phyloP scores from a whole-genome alignment of 2,888 invertebrate species.

The Auanema freiburgensis region DNA sequence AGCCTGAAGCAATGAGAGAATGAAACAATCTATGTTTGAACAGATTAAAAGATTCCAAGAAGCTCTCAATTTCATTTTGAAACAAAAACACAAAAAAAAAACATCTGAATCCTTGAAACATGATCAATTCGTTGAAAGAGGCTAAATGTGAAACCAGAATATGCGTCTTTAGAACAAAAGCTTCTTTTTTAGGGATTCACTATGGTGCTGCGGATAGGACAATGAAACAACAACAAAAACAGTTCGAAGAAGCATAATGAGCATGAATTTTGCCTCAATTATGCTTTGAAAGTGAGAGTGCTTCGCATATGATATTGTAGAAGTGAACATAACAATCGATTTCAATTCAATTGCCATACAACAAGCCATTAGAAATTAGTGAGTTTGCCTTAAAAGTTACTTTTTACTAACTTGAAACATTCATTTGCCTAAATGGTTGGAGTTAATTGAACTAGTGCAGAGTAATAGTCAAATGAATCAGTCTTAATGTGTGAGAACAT shows the following conservation, averaged over 20 bases:
- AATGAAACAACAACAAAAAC: constrained; percentile 16
- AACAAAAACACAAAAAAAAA: constrained; percentile 7
- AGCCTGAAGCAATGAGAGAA: background rate
- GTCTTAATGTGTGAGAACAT: too few relatives aligned
- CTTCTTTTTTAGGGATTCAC: background rate
- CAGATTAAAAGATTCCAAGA: background rate
- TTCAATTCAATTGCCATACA: too few relatives aligned
- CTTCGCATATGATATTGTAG: too few relatives aligned
- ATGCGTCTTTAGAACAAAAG: background rate
- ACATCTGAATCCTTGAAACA: constrained; percentile 10
- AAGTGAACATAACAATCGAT: too few relatives aligned
- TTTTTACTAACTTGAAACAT: too few relatives aligned
- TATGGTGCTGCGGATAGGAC: background rate
- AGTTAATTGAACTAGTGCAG: too few relatives aligned
- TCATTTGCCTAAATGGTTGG: too few relatives aligned
- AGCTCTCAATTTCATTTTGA: constrained; percentile 3
- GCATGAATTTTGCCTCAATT: constrained; percentile 8
- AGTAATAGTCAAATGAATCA: too few relatives aligned
- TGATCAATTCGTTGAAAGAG: constrained; percentile 5
- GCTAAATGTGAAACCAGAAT: constrained; percentile 15
- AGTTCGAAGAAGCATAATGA: constrained; percentile 8
- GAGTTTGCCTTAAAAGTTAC: too few relatives aligned
- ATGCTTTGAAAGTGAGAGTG: too few relatives aligned
- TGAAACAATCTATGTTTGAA: constrained; percentile 1
- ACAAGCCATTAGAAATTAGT: too few relatives aligned